Evolutionary conservation across 2,113 vertebrate species (phyloP).

Genomic region (Psilopsiagon aurifrons): DNA sequence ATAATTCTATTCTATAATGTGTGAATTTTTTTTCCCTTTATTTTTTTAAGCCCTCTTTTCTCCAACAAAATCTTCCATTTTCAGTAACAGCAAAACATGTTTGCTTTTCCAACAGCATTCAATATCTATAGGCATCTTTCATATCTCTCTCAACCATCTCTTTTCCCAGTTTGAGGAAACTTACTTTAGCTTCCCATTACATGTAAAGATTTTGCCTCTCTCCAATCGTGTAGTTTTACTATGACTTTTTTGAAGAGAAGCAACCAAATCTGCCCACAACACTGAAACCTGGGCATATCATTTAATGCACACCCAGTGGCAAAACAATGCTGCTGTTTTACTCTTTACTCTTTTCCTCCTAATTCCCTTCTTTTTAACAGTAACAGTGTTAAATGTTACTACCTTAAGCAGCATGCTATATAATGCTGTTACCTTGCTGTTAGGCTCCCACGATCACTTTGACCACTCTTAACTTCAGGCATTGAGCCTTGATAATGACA

Average conservation of each 20-base stretch:
- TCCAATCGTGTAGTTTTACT: background rate
- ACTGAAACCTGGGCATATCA: background rate
- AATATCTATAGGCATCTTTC: background rate
- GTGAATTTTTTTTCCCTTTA: background rate
- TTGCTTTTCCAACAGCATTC: background rate
- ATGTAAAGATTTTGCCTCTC: background rate
- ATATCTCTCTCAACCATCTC: background rate
- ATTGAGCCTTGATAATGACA: background rate
- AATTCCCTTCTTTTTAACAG: background rate
- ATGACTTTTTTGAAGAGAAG: background rate
- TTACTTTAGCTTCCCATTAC: background rate
- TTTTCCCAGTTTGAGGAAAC: background rate
- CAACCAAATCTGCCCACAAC: background rate
- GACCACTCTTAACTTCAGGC: background rate
- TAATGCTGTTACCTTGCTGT: background rate
- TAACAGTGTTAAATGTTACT: background rate
- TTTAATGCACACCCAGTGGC: background rate
- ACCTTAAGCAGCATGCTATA: background rate
- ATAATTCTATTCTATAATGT: background rate
- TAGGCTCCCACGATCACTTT: background rate
- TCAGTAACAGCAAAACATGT: accelerated
- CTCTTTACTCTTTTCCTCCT: background rate
- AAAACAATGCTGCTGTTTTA: background rate
- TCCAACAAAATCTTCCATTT: background rate
- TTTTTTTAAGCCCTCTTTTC: background rate